Percentiles rank a stretch among this genome's conserved stretches.
phyloP scores from a whole-genome alignment of 2,113 vertebrate genomes.

The Gymnarchus niloticus region DNA sequence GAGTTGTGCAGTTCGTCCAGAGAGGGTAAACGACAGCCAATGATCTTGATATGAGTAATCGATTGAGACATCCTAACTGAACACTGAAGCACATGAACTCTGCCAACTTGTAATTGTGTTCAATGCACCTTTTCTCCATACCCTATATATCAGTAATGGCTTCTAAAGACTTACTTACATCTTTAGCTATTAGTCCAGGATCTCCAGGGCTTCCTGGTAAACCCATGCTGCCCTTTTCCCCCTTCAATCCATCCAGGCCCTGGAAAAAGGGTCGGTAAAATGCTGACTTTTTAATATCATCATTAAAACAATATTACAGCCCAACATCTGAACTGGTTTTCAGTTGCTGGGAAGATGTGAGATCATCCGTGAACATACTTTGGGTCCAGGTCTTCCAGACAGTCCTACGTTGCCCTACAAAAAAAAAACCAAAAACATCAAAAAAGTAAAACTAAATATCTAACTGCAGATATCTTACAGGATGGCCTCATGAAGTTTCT shows the following conservation, averaged over 20 bases:
- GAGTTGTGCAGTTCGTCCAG: no score
- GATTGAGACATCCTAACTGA: no score
- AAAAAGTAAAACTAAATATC: neutral
- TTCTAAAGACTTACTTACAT: conserved; percentile 77
- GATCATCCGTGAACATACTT: conserved; percentile 56
- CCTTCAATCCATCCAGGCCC: conserved; percentile 70
- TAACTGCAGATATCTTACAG: neutral
- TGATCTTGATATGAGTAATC: no score
- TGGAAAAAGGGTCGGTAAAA: conserved; percentile 42
- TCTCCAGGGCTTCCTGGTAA: conserved; percentile 62
- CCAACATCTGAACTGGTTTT: neutral
- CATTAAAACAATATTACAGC: neutral
- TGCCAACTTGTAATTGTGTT: no score
- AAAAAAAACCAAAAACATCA: conserved; percentile 30
- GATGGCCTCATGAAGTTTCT: conserved; percentile 35
- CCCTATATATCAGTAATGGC: conserved; percentile 32
- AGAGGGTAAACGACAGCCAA: no score
- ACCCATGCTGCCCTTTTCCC: conserved; percentile 66
- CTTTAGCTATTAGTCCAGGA: conserved; percentile 84
- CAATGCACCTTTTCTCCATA: neutral
- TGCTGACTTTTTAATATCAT: no score
- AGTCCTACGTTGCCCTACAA: conserved; percentile 81
- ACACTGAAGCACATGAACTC: no score
- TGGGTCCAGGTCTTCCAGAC: conserved; percentile 80
- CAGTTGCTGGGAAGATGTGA: neutral